Base-by-base conservation (phyloP, 2,113 vertebrate species). In the Onychostruthus taczanowskii region DNA sequence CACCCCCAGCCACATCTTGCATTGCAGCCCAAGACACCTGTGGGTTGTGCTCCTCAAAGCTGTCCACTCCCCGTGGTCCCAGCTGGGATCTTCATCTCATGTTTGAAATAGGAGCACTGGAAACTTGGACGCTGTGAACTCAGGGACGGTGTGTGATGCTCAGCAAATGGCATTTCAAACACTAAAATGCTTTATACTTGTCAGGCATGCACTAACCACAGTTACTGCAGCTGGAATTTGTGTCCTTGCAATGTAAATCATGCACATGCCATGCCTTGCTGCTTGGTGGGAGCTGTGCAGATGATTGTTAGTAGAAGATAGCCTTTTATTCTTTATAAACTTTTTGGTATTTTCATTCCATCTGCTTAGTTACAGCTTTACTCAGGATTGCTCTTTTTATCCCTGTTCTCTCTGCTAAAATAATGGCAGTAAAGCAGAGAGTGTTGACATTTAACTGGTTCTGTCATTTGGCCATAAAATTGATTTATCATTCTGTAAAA, bases 331-430 rank as follows among this genome's bases (percentile, higher is more conserved):
- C 56, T 41, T 72, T 61, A 11, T 53, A 64, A 89, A 94, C 72
- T 81, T 84, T 26, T 5, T 52, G 31, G 56, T 94, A 13, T 84
- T 94, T 94, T 94, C 77, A 72, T 91, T 94, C 94, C 73, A 13
- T 79, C 84, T 94, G 77, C 81, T 68, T 74, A 84, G 86, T 84
- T 94, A 87, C 4, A 7, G 58, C 77, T 94, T 87, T 84, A 35
- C 64, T 82, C 2, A 10, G 52, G 28, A 15, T 35, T 89, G 80
- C 56, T 81, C 35, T 55, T 81, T 56, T 59, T 86, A n/a, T 83
- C 76, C 50, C 43, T 73, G 7, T 83, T 85, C 83, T 89, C 68
- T 18, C 86, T 90, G 63, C 64, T 93, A 7, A 84, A 67, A 39
- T 73, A 81, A 52, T 31, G 61, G n/a, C 41, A 72, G 66, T 55